Evolutionary conservation across 1,140 invertebrate genomes (phyloP), one percentile per base, ranked within the genome.

Genomic region (Andrena cerasifolii): DNA sequence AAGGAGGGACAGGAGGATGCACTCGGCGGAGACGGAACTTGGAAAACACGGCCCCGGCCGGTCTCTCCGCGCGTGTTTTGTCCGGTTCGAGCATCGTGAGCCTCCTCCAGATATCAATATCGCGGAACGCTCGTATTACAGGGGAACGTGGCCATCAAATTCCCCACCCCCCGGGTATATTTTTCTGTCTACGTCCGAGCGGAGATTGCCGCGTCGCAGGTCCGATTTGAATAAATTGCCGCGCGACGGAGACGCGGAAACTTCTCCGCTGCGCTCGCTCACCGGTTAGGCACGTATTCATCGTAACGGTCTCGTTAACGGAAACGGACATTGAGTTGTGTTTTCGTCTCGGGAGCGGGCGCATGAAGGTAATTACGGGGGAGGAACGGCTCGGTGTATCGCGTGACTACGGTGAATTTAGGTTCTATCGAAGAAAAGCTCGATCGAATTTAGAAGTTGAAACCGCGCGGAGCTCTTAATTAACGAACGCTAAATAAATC

Each of bases 381-480:
- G 45, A 24, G 10, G 28, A 56, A 24, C 49, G 63, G 18, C 36
- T 58, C 8, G 63, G 63, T 49, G 31, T 47, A 76, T 68, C 63
- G 73, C 73, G 73, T 68, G 73, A 76, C 73, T 76, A 47, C 53
- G 73, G 73, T 54, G 47, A 76, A 76, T 76, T 76, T 68, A 67
- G 73, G 73, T 58, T 68, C 58, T 76, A 76, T 76, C 73, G 73
- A 76, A 76, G 63, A 76, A 76, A 68, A 76, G 63, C 53, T 68
- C 73, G 73, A 76, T 76, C 73, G 73, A 76, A 76, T 76, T 76
- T 76, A 68, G 65, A 76, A 76, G 73, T 76, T 59, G 73, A 67
- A 76, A 56, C 73, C 51, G 63, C 12, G 73, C 45, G 67, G 36
- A 59, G 67, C 75, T 71, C 67, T 77, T 71, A 71, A 77, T 77